Percentiles rank a stretch among this genome's conserved stretches.
Conservation (phyloP, 2,888 invertebrate species). For the Entomobrya proxima region DNA sequence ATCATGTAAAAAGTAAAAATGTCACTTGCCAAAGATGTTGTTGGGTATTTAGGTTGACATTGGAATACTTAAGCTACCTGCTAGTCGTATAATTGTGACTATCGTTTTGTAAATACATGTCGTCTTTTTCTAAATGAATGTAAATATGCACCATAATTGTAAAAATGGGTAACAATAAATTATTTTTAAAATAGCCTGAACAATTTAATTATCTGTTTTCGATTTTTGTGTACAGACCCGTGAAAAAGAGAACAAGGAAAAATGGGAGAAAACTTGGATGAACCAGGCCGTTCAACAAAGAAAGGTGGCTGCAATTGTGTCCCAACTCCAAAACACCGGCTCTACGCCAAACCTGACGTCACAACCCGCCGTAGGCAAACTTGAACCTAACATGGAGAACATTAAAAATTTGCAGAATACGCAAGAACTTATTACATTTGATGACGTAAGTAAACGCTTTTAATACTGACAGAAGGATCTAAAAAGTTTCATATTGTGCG, state of each 20-base stretch:
- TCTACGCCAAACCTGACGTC: slow-evolving; percentile 71
- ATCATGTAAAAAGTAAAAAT: too few relatives aligned
- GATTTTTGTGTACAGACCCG: slow-evolving; percentile 48
- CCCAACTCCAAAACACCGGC: slow-evolving; percentile 72
- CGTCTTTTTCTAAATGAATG: too few relatives aligned
- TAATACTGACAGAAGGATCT: too few relatives aligned
- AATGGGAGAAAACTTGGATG: slow-evolving; percentile 75
- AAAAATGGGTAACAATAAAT: too few relatives aligned
- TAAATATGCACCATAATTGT: too few relatives aligned
- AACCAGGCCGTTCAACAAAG: slow-evolving; percentile 74
- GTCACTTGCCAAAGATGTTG: too few relatives aligned
- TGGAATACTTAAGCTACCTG: too few relatives aligned
- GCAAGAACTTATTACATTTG: slow-evolving; percentile 72
- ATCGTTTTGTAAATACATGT: too few relatives aligned
- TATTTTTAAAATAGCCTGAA: too few relatives aligned
- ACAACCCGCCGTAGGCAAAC: slow-evolving; percentile 42
- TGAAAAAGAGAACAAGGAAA: slow-evolving; percentile 74
- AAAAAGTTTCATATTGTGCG: too few relatives aligned
- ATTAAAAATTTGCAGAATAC: slow-evolving; percentile 71
- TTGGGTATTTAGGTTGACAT: too few relatives aligned
- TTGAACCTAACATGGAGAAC: slow-evolving; percentile 68
- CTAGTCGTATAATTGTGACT: too few relatives aligned
- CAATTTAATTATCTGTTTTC: not conserved
- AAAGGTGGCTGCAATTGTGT: slow-evolving; percentile 75
- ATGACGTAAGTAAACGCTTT: slow-evolving; percentile 70